Evolutionary conservation across 2,113 vertebrate species (phyloP), one percentile per base, ranked within the genome.

Genomic region (Chitala chitala): DNA sequence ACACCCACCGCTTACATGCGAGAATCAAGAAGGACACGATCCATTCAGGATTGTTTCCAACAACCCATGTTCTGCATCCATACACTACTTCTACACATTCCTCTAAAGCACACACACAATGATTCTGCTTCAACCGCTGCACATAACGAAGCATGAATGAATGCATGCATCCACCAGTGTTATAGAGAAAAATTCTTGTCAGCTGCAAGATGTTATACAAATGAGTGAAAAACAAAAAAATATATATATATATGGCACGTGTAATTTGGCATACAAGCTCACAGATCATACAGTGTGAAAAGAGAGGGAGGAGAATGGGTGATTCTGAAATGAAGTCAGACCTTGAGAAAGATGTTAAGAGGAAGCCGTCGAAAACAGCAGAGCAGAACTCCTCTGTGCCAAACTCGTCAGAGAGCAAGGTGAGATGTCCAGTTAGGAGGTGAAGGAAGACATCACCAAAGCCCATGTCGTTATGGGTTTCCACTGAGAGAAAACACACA

Each of bases 401-500:
- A 69, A 98, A 98, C 70, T 99, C 96, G 0, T 99, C 96, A 0
- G 92, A 93, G 36, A 98, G 90, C 71, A 99, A 88, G 0, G 94
- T 96, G 75, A 98, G 91, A 81, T 94, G 95, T 38, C 94, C 94
- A 0, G 91, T 96, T 63, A 98, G 91, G 74, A 99, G 86, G 79
- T 98, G 97, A n/a, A 98, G 92, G 84, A 99, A 99, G 79, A 98
- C 94, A 78, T 99, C 97, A 1, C 95, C 86, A 40, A 98, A 98
- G 24, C 94, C 94, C 87, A 95, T 89, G 82, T 98, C 96, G 0
- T 94, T 94, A 72, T 95, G 95, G 0, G 94, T 96, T 81, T 97
- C 96, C 77, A 92, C 97, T 53, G 7, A 46, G 1, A 29, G 1
- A 69, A 56, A 17, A 15, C 38, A 48, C 13, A 8, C 1, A 38